phyloP scores from a whole-genome alignment of 53 echinoderm and acorn worm genomes.

The Holothuria leucospilota region DNA sequence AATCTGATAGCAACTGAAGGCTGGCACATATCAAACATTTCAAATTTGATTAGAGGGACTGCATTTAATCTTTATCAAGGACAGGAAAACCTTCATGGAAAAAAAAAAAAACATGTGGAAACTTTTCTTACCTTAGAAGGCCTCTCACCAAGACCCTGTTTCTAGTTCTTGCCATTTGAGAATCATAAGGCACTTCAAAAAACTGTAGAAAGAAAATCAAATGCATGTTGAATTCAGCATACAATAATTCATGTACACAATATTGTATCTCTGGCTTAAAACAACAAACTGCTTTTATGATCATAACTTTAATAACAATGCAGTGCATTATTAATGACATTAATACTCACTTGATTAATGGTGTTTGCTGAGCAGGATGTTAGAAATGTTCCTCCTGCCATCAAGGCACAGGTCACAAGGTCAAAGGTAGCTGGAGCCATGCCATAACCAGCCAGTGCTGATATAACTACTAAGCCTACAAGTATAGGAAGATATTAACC shows the following conservation, averaged over 20 bases:
- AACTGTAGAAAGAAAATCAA: conserved; percentile 66
- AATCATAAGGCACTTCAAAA: conserved; percentile 97
- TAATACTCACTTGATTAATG: conserved; percentile 80
- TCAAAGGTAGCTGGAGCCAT: conserved; percentile 95
- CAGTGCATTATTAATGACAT: no score
- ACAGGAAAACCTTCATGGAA: no score
- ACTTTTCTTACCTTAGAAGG: conserved; percentile 76
- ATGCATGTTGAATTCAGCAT: neutral
- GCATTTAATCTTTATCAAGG: no score
- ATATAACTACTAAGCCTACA: conserved; percentile 88
- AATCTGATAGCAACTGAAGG: no score
- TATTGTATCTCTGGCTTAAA: neutral
- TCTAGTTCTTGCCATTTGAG: conserved; percentile 95
- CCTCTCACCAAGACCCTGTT: conserved; percentile 91
- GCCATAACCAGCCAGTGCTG: conserved; percentile 93
- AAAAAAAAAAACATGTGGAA: no score
- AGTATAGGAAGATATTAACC: neutral
- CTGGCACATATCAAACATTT: no score
- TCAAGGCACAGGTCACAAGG: conserved; percentile 80
- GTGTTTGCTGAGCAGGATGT: conserved; percentile 94
- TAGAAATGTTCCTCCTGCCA: conserved; percentile 89
- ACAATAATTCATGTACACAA: neutral
- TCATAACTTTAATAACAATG: no score
- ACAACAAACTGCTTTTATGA: no score
- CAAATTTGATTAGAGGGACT: no score